Conservation (phyloP, 2,113 vertebrate genomes). For the Numenius arquata region DNA sequence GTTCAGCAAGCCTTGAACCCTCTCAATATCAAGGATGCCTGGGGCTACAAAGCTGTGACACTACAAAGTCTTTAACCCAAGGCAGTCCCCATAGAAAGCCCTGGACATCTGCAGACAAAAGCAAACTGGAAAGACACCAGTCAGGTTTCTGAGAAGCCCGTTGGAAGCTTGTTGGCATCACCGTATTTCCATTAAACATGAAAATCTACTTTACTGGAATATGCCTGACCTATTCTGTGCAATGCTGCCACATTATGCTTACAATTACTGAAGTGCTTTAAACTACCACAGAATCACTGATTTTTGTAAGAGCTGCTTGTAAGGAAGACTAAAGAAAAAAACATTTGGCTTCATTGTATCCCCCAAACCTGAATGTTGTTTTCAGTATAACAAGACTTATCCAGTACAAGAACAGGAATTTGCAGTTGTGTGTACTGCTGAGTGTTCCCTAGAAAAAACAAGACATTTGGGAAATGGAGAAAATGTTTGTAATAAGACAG, state of each 20-base stretch:
- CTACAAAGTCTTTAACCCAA: background rate
- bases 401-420: background rate
- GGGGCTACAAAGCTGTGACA: background rate
- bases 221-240: background rate
- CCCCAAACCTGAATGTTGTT: background rate
- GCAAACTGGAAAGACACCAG: background rate
- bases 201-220: background rate
- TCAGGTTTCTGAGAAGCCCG: background rate
- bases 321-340: background rate
- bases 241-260: background rate
- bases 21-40: background rate
- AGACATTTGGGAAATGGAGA: slow-evolving; percentile 18
- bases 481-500: slow-evolving; percentile 14
- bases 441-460: background rate
- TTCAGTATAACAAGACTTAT: background rate
- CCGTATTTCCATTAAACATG: background rate
- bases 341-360: background rate
- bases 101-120: background rate
- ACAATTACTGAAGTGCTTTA: background rate
- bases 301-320: background rate
- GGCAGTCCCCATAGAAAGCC: background rate
- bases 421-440: background rate
- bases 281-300: background rate
- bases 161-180: background rate
- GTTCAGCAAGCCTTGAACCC: background rate